Evolutionary conservation across 2,113 vertebrate species (phyloP).

Genomic region (Vulpes ferrilata): DNA sequence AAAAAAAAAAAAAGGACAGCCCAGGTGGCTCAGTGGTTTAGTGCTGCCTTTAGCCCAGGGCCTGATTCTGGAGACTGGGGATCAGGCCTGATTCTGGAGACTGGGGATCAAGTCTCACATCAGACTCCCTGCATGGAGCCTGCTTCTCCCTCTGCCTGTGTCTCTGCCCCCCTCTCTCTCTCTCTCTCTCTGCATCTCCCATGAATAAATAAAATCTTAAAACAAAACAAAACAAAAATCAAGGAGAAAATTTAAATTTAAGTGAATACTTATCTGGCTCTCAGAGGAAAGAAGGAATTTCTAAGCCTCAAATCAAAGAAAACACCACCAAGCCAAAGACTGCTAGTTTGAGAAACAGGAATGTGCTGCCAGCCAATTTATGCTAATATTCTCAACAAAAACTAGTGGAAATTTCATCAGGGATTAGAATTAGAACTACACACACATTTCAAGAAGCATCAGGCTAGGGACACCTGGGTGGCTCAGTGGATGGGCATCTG

Average conservation of each 20-base stretch:
- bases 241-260: background rate
- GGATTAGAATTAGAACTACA: background rate
- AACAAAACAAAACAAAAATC: background rate
- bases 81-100: no score
- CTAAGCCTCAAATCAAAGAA: background rate
- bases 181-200: no score
- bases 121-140: no score
- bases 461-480: background rate
- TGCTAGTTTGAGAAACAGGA: background rate
- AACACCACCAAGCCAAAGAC: background rate
- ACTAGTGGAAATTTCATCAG: background rate
- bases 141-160: no score
- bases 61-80: no score
- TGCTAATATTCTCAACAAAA: background rate
- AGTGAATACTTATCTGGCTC: background rate
- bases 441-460: conserved; percentile 9
- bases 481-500: no score
- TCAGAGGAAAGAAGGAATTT: background rate
- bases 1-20: no score
- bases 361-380: background rate
- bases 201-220: no score
- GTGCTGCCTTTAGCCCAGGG: no score
- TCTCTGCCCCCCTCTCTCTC: no score
- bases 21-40: no score
- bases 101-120: no score